Base-by-base conservation (phyloP, 2,888 invertebrate genomes). In the Calameuta pallipes region DNA sequence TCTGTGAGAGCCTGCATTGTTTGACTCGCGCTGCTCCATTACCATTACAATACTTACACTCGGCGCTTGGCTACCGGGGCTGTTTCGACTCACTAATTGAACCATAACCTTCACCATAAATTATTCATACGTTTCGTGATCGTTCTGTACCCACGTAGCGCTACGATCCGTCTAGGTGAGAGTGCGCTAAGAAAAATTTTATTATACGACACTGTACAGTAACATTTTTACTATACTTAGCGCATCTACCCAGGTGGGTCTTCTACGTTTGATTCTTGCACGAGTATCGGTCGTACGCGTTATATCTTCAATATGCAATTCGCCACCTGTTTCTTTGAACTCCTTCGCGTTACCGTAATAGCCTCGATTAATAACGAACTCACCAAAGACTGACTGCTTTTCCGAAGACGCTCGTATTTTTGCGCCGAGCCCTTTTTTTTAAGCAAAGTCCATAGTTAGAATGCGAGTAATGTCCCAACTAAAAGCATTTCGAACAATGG, bases 61-160 rank as follows among this genome's bases (percentile, higher is more conserved):
- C 37, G 79, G 77, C 70, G 80, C 80, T 34, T n/a, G 36, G 71
- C 80, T 69, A 75, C 56, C 78, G 74, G 34, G 69, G 68, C 80
- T 80, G 82, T 84, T 83, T 81, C 82, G 82, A 83, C 83, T 82
- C 82, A 83, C 85, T 87, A 86, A 86, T 87, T 86, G 85, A 86
- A 85, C 83, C 80, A 83, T 84, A 86, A 85, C 80, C 81, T 84
- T 83, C 80, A 76, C 82, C 82, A 82, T 86, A 81, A 83, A 85
- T 87, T 83, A 86, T 87, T 87, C 83, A 87, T 86, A 75, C 56
- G 75, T 71, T 78, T 83, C 78, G 56, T 56, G 56, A 56, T 23
- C 56, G 23, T 56, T 56, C 56, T 23, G 23, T 56, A 23, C 56
- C 56, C 23, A 56, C 56, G 56, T 56, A 56, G 23, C 23, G 23